Evolutionary conservation across 2,113 vertebrate genomes (phyloP).

Genomic region (Corythornis vintsioides): DNA sequence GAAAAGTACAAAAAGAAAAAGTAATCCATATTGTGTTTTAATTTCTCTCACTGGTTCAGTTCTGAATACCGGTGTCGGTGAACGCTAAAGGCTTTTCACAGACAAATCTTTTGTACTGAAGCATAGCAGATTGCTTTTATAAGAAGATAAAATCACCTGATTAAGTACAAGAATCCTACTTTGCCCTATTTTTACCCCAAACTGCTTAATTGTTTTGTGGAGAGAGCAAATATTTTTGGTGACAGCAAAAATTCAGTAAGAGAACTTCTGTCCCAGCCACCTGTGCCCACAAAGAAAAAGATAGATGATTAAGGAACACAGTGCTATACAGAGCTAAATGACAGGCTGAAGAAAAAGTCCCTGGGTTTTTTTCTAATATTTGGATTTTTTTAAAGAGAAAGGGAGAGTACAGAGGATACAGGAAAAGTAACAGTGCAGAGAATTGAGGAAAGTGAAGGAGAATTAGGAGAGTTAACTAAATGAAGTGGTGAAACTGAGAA

Average conservation of each 20-base stretch:
- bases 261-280: not conserved
- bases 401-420: not conserved
- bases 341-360: not conserved
- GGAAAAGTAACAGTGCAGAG: not conserved
- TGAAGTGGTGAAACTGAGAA: not conserved
- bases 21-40: not conserved
- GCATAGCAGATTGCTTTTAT: not conserved
- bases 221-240: not conserved
- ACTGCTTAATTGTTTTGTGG: not conserved
- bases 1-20: not conserved
- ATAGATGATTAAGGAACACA: not conserved
- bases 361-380: not conserved
- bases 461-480: not conserved
- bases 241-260: not conserved
- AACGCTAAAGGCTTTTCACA: not conserved
- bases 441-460: not conserved
- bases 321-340: not conserved
- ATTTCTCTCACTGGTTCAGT: not conserved
- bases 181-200: not conserved
- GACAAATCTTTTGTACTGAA: not conserved
- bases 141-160: not conserved
- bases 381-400: not conserved
- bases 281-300: not conserved
- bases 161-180: not conserved
- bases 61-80: not conserved